Evolutionary conservation across 1,140 invertebrate species (phyloP).

Genomic region (Palaemon carinicauda): DNA sequence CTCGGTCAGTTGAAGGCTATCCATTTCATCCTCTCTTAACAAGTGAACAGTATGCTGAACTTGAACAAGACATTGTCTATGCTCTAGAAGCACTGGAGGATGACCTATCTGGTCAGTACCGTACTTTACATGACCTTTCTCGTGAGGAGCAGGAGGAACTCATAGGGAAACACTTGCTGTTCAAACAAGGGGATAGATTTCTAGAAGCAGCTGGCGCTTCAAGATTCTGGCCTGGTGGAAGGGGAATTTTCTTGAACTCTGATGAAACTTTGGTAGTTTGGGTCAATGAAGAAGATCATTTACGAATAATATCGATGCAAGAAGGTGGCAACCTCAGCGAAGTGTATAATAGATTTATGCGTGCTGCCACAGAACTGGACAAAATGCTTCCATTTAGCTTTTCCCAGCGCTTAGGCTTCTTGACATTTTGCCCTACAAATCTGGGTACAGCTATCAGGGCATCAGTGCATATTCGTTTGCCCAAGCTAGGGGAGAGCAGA

Average conservation of each 20-base stretch:
- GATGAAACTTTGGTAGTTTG: slow-evolving; percentile 94
- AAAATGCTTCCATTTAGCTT: slow-evolving; percentile 76
- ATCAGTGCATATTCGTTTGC: slow-evolving; percentile 81
- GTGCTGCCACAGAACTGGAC: slow-evolving; percentile 70
- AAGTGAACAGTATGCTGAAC: slow-evolving; percentile 69
- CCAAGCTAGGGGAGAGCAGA: slow-evolving; percentile 81
- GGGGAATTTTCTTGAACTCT: slow-evolving; percentile 96
- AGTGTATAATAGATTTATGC: slow-evolving; percentile 53
- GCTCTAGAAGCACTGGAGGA: slow-evolving; percentile 61
- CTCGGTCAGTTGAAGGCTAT: slow-evolving; percentile 76
- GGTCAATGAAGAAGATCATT: slow-evolving; percentile 69
- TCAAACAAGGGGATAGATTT: slow-evolving; percentile 92
- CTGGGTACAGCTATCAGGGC: slow-evolving; percentile 88
- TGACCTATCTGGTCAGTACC: not conserved
- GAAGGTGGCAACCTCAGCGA: slow-evolving; percentile 84
- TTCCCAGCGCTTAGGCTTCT: slow-evolving; percentile 81
- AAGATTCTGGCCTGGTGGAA: slow-evolving; percentile 92
- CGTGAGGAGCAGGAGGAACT: too few relatives aligned
- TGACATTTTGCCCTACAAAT: slow-evolving; percentile 84
- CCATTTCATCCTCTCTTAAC: slow-evolving; percentile 67
- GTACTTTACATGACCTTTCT: slow-evolving; percentile 92
- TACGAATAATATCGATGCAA: slow-evolving; percentile 97
- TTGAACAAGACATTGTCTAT: slow-evolving; percentile 85
- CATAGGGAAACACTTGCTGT: slow-evolving; percentile 77
- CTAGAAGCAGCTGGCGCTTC: slow-evolving; percentile 85